Percentiles rank a stretch among this genome's conserved stretches.
Conservation (phyloP, 1,140 invertebrate genomes). For the Arion vulgaris region DNA sequence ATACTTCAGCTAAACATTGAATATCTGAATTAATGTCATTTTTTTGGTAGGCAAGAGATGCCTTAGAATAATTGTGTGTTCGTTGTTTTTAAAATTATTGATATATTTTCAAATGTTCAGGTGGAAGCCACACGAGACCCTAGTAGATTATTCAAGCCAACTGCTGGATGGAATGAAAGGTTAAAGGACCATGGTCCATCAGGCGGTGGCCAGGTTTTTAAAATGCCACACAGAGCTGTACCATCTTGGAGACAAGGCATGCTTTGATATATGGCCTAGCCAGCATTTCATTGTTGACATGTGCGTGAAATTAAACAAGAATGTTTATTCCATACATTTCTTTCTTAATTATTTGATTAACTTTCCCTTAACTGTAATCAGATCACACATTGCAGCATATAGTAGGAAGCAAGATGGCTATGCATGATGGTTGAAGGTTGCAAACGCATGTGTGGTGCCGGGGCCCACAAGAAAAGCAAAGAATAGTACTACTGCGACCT, state of each 20-base stretch:
- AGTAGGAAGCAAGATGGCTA: too few species aligned
- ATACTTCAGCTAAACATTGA: too few species aligned
- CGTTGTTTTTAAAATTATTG: too few species aligned
- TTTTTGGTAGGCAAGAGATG: too few species aligned
- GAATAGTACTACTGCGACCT: too few species aligned
- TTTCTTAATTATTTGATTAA: neutral
- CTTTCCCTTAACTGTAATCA: too few species aligned
- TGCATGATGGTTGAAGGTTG: too few species aligned
- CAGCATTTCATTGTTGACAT: neutral
- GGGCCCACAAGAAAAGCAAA: too few species aligned
- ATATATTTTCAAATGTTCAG: slow-evolving; percentile 45
- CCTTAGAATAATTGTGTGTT: too few species aligned
- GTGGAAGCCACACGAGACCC: slow-evolving; percentile 62
- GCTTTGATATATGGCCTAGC: neutral
- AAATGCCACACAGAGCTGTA: slow-evolving; percentile 65
- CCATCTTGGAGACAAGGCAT: slow-evolving; percentile 30
- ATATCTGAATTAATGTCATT: too few species aligned
- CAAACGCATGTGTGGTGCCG: too few species aligned
- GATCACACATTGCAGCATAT: too few species aligned
- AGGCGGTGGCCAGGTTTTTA: slow-evolving; percentile 53
- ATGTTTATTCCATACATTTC: neutral
- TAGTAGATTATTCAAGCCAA: slow-evolving; percentile 60
- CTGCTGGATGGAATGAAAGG: slow-evolving; percentile 63
- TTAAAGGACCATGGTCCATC: slow-evolving; percentile 53
- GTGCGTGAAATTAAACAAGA: neutral